Evolutionary conservation across 2,888 invertebrate genomes (phyloP), one percentile per base, ranked within the genome.

Genomic region (Craniophora ligustri): DNA sequence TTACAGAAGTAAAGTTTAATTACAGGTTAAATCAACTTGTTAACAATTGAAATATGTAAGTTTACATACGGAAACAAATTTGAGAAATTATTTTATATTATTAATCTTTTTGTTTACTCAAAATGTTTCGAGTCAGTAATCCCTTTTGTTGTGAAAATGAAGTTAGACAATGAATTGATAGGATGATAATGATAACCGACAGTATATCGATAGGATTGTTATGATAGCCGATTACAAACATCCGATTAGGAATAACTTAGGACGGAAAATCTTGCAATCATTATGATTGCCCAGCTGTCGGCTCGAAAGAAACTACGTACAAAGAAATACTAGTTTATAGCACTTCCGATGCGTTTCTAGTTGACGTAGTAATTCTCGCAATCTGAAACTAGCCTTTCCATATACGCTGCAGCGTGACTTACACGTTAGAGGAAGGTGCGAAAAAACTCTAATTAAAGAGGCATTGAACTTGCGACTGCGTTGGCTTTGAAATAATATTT

Each of bases 381-480:
- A 67, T 56, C 63, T 35, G 18, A 39, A 45, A 47, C 39, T 42
- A 39, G 34, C 44, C 32, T 44, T 41, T 28, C 72, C 61, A 32
- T 64, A 64, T 47, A 45, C 8, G 55, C 36, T 26, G 16, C 28
- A 36, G 11, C 50, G 46, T 65, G 47, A 54, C 55, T 57, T 47
- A 54, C 54, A 39, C 32, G 49, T 65, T 45, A 5, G 32, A 34
- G 32, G 41, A 39, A 67, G 34, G 51, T 55, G 48, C 55, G 55
- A 61, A 58, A 55, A 58, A 58, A 30, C 21, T 10, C 48, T 53
- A 63, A 73, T 68, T 73, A 68, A 68, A 19, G 55, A 46, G 62
- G 48, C 61, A 71, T 39, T 73, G 62, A 67, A 65, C 73, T 32
- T 41, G 10, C 26, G 49, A 5, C 16, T 55, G 40, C n/a, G n/a